phyloP scores from a whole-genome alignment of 2,888 invertebrate genomes.

The Conus canariensis region DNA sequence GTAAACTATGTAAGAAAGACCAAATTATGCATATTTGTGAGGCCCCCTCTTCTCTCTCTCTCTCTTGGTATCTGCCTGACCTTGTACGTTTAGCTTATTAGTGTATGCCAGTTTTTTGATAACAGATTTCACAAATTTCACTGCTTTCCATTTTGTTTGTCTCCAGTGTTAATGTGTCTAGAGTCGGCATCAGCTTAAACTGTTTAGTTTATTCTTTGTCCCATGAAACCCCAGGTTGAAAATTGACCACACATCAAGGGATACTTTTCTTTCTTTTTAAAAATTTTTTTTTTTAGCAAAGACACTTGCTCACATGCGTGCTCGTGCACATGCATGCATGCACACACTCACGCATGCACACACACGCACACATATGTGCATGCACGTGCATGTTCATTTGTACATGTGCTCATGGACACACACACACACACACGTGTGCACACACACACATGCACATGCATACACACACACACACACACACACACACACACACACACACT shows the following conservation, averaged over 20 bases:
- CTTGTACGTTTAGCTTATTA: no score
- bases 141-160: background rate
- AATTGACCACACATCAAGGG: background rate
- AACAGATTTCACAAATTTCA: no score
- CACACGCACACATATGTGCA: background rate
- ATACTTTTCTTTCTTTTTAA: background rate
- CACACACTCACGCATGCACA: background rate
- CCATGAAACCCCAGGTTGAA: background rate
- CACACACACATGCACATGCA: constrained; percentile 11
- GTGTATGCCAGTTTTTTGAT: no score
- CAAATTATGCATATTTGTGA: no score
- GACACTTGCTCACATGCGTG: background rate
- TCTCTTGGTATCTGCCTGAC: background rate
- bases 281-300: background rate
- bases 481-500: no score
- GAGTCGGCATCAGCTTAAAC: background rate
- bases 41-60: background rate
- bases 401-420: background rate
- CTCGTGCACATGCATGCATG: background rate
- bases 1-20: no score
- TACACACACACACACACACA: background rate
- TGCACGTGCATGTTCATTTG: background rate
- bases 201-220: background rate
- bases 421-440: background rate
- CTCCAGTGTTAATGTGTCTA: background rate